Conservation (phyloP, 2,113 vertebrate genomes). For the Rissa tridactyla region DNA sequence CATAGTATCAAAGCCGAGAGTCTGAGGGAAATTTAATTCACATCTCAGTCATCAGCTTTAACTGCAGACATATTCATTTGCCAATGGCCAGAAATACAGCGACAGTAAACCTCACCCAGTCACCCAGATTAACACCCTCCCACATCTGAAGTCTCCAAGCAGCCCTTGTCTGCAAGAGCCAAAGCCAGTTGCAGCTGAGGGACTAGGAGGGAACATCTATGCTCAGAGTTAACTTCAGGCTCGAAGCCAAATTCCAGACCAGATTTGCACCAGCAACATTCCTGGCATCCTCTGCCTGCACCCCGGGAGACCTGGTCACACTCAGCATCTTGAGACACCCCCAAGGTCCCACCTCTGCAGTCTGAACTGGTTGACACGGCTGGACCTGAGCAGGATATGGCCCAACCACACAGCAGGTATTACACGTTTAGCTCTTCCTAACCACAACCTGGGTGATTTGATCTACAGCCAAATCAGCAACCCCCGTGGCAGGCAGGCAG, state of each 20-base stretch:
- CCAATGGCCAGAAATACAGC: not conserved
- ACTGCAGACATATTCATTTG: not conserved
- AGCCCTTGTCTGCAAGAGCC: not conserved
- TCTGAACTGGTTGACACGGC: accelerated
- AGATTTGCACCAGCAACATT: not conserved
- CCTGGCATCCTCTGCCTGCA: not conserved
- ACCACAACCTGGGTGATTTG: not conserved
- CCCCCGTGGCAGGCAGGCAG: not conserved
- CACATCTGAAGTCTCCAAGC: not conserved
- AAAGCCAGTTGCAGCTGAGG: not conserved
- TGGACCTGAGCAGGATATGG: not conserved
- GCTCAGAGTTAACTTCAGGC: not conserved
- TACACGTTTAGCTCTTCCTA: not conserved
- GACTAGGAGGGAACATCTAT: accelerated
- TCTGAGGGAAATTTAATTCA: not conserved
- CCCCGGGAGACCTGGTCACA: not conserved
- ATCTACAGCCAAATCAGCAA: not conserved
- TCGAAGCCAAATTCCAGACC: not conserved
- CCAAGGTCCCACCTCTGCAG: not conserved
- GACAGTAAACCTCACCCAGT: not conserved
- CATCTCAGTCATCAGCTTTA: not conserved
- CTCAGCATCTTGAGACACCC: not conserved
- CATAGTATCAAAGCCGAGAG: not conserved
- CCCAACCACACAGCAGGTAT: not conserved
- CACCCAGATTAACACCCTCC: not conserved